phyloP scores from a whole-genome alignment of 2,888 invertebrate genomes.

The Eupithecia vulgata region DNA sequence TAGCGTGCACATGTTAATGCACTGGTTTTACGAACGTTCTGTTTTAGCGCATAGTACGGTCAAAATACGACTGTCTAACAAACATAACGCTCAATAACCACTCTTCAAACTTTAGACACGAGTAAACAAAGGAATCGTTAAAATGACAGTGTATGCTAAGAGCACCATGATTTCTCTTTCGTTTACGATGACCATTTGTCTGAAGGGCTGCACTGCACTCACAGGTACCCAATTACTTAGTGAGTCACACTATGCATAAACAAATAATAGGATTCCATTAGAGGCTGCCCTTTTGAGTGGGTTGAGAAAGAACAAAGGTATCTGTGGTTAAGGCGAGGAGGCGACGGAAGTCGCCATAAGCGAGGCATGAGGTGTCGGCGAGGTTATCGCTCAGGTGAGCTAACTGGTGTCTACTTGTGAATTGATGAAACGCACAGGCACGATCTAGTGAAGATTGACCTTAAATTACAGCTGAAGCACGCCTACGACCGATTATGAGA shows the following conservation, averaged over 20 bases:
- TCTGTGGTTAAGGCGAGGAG: constrained; percentile 57
- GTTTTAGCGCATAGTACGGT: constrained; percentile 24
- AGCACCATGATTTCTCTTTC: not conserved
- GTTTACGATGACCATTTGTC: constrained; percentile 7
- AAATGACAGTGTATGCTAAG: not conserved
- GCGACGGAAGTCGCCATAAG: constrained; percentile 69
- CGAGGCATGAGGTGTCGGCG: constrained; percentile 32
- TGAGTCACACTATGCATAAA: constrained; percentile 57
- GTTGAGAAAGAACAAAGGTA: constrained; percentile 69
- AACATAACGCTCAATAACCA: not conserved
- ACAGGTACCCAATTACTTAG: constrained; percentile 50
- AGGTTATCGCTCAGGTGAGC: constrained; percentile 18
- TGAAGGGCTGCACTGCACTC: constrained; percentile 17
- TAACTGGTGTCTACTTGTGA: not conserved
- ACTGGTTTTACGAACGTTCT: constrained; percentile 47
- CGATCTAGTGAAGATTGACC: not conserved
- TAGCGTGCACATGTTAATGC: constrained; percentile 54
- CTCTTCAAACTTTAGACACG: not conserved
- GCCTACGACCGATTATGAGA: constrained; percentile 16
- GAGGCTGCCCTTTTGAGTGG: constrained; percentile 59
- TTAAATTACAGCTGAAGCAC: constrained; percentile 14
- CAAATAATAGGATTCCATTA: constrained; percentile 68
- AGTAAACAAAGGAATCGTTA: not conserved
- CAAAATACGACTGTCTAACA: not conserved
- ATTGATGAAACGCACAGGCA: constrained; percentile 1